phyloP scores from a whole-genome alignment of 2,797 vertebrate species.

The Cercopithecus hamlyni region DNA sequence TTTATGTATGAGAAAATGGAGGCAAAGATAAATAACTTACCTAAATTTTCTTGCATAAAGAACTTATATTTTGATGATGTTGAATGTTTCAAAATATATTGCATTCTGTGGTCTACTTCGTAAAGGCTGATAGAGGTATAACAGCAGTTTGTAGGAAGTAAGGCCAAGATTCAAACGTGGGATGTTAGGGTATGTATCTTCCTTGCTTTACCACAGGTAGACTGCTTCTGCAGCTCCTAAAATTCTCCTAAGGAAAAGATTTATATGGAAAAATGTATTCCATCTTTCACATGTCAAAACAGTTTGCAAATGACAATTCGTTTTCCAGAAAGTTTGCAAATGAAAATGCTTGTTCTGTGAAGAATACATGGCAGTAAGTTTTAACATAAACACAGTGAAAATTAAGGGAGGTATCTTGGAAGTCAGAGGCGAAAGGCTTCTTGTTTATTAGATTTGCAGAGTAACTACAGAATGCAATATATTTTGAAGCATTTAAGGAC shows the following conservation, averaged over 20 bases:
- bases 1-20: background rate
- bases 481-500: background rate
- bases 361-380: background rate
- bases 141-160: background rate
- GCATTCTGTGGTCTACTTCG: background rate
- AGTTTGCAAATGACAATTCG: background rate
- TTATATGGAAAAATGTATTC: background rate
- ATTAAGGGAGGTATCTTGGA: background rate
- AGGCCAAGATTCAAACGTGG: background rate
- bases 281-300: background rate
- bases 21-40: background rate
- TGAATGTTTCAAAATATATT: background rate
- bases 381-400: background rate
- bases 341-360: background rate
- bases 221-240: background rate
- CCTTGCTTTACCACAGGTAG: background rate
- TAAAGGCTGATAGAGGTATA: background rate
- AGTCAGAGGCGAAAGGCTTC: background rate
- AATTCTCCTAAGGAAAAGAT: background rate
- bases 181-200: background rate
- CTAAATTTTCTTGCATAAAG: background rate
- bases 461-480: background rate
- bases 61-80: background rate
- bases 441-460: background rate
- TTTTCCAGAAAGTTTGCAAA: background rate